These are phyloP conservation scores for Pongo pygmaeus DNA, from an alignment of 2,113 vertebrate genomes.

Conservation along the genomic window DNA sequence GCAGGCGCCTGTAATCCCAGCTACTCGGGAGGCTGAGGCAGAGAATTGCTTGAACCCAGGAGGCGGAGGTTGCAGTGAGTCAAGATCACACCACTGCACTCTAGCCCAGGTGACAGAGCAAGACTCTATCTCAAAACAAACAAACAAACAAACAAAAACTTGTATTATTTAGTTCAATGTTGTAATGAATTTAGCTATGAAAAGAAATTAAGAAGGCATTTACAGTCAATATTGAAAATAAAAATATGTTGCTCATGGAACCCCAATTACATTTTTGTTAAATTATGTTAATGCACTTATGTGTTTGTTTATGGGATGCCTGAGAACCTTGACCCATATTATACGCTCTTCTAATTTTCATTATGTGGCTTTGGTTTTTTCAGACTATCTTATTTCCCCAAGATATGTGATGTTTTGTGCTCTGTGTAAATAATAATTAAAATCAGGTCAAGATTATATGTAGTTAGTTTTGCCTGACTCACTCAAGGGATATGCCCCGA, in stretches of 20 bases:
- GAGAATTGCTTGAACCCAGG: too few species aligned
- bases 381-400: not conserved
- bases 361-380: not conserved
- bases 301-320: not conserved
- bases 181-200: not conserved
- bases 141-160: too few species aligned
- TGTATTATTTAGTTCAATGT: not conserved
- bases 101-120: too few species aligned
- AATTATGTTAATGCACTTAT: not conserved
- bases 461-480: not conserved
- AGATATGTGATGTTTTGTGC: not conserved
- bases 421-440: not conserved
- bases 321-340: not conserved
- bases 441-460: not conserved
- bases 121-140: too few species aligned
- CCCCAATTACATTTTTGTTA: not conserved
- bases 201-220: not conserved
- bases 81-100: too few species aligned
- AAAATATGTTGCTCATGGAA: not conserved
- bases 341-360: not conserved
- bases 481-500: not conserved
- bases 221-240: not conserved
- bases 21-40: too few species aligned
- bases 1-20: too few species aligned
- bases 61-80: too few species aligned